Evolutionary conservation across 2,888 invertebrate genomes (phyloP).

Genomic region (Teleiodes luculella): DNA sequence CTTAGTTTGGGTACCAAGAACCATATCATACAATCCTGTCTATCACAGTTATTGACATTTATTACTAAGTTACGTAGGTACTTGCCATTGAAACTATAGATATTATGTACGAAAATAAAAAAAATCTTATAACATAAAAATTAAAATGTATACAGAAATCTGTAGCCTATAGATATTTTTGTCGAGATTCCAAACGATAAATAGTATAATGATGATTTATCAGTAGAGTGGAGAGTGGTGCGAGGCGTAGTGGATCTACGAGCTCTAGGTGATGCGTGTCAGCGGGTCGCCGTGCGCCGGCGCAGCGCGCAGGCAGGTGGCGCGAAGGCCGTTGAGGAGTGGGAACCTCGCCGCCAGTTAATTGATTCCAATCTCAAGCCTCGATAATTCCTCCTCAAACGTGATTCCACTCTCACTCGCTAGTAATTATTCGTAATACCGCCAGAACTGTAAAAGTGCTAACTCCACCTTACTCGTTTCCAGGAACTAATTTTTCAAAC

Average conservation of each 20-base stretch:
- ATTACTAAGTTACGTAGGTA: too few relatives aligned
- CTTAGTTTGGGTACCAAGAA: too few relatives aligned
- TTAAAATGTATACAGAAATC: too few relatives aligned
- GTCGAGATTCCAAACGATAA: too few relatives aligned
- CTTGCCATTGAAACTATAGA: too few relatives aligned
- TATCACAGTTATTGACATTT: too few relatives aligned
- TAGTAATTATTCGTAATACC: constrained; percentile 35
- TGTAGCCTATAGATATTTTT: background rate
- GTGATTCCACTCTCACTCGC: constrained; percentile 52
- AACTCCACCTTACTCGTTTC: constrained; percentile 5
- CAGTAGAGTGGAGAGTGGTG: background rate
- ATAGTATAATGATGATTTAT: background rate
- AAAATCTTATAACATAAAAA: too few relatives aligned
- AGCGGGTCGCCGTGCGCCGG: constrained; percentile 20
- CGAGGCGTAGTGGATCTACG: background rate
- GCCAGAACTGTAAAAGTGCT: constrained; percentile 1
- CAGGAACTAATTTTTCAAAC: background rate
- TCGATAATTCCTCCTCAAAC: constrained; percentile 56
- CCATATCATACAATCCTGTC: too few relatives aligned
- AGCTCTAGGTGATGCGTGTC: background rate
- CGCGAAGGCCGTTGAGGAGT: constrained; percentile 59
- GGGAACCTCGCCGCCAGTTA: constrained; percentile 65
- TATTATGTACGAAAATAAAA: too few relatives aligned
- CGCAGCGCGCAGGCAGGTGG: constrained; percentile 57
- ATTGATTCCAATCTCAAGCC: constrained; percentile 73